Evolutionary conservation across 2,888 invertebrate genomes (phyloP).

Genomic region (Drosophila niveifrons): DNA sequence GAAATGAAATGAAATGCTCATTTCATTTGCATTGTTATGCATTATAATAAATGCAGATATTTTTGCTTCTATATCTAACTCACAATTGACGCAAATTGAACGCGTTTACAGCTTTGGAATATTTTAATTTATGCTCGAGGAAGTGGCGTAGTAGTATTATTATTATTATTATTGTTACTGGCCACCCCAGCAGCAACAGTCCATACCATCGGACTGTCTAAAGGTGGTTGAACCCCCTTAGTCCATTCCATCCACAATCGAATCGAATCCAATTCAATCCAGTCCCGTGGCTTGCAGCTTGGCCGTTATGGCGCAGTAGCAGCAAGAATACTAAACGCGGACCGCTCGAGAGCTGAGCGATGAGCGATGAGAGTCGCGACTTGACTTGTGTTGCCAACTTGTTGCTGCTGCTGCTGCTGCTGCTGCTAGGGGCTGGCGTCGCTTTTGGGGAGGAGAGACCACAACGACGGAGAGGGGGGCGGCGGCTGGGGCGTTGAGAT

Average conservation of each 20-base stretch:
- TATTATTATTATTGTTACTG: background rate
- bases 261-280: conserved; percentile 2
- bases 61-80: background rate
- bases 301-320: conserved; percentile 72
- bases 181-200: conserved; percentile 26
- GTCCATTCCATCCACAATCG: conserved; percentile 2
- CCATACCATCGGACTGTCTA: background rate
- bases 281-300: conserved; percentile 24
- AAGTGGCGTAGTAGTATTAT: conserved; percentile 43
- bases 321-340: conserved; percentile 75
- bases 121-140: conserved; percentile 67
- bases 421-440: conserved; percentile 6
- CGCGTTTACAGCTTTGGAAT: conserved; percentile 50
- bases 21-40: conserved; percentile 58
- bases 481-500: conserved; percentile 47
- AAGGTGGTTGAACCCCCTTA: conserved; percentile 72
- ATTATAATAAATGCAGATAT: conserved; percentile 61
- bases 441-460: background rate
- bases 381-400: conserved; percentile 51
- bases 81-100: conserved; percentile 70
- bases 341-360: conserved; percentile 47
- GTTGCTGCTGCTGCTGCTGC: conserved; percentile 28
- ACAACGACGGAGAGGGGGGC: conserved; percentile 16
- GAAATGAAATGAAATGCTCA: conserved; percentile 35
- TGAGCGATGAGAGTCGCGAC: conserved; percentile 10